These are phyloP conservation scores for Cetonia aurata DNA, from an alignment of 2,888 invertebrate genomes.

Conservation along the genomic window DNA sequence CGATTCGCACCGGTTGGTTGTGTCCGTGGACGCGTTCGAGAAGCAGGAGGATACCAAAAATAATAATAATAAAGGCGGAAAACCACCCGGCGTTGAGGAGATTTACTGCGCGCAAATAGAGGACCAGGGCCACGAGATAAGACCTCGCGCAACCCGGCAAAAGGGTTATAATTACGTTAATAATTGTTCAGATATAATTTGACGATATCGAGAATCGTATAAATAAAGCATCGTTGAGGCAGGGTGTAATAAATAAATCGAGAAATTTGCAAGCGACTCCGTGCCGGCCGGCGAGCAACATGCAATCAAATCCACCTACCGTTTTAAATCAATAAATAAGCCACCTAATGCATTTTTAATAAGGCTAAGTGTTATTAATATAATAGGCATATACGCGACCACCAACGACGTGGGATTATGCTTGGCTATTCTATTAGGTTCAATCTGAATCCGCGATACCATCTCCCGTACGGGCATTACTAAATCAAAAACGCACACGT, in stretches of 20 bases:
- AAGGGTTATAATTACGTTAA: conserved; percentile 46
- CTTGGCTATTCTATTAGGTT: conserved; percentile 60
- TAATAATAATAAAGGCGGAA: conserved; percentile 31
- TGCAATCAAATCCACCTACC: conserved; percentile 59
- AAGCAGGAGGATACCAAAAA: conserved; percentile 8
- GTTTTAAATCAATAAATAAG: conserved; percentile 65
- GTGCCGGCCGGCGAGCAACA: conserved; percentile 43
- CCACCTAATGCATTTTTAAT: conserved; percentile 65
- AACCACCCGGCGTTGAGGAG: conserved; percentile 23
- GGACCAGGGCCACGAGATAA: conserved; percentile 34
- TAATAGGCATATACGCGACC: conserved; percentile 64
- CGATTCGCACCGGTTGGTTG: conserved; percentile 1
- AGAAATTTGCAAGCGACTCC: conserved; percentile 43
- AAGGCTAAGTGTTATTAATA: conserved; percentile 65
- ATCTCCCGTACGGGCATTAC: conserved; percentile 54
- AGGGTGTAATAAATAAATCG: conserved; percentile 42
- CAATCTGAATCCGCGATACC: conserved; percentile 62
- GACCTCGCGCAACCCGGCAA: conserved; percentile 37
- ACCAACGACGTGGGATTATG: conserved; percentile 61
- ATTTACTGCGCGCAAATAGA: conserved; percentile 37
- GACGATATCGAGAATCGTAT: conserved; percentile 44
- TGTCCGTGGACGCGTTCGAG: conserved; percentile 14
- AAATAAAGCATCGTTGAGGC: conserved; percentile 42
- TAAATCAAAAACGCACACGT: conserved; percentile 52
- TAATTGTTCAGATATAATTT: conserved; percentile 46